Percentiles rank a stretch among this genome's conserved stretches.
Conservation (phyloP, 2,113 vertebrate species). For the Seriola rivoliana region DNA sequence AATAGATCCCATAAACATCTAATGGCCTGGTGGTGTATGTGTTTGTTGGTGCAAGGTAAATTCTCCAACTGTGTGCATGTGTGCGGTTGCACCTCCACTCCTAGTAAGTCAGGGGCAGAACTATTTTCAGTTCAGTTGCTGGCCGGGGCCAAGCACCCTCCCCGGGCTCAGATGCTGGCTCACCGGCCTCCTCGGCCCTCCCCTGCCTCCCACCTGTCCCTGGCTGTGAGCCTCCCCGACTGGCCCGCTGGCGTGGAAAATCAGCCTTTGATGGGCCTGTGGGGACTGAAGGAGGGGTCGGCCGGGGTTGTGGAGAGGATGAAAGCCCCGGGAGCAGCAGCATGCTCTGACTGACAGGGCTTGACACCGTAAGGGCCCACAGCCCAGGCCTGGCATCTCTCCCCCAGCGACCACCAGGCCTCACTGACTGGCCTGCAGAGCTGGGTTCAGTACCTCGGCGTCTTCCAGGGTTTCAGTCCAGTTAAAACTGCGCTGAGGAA, state of each 20-base stretch:
- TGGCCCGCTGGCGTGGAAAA: conserved; percentile 85
- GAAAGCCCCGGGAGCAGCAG: conserved; percentile 67
- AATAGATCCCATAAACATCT: conserved; percentile 70
- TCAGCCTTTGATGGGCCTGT: conserved; percentile 87
- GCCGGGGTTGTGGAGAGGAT: conserved; percentile 55
- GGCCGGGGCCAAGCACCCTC: conserved; percentile 74
- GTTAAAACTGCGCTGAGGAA: background rate
- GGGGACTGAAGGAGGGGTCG: conserved; percentile 62
- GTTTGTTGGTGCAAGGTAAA: conserved; percentile 60
- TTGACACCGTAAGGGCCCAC: conserved; percentile 66
- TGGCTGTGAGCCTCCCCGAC: conserved; percentile 80
- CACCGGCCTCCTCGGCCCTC: conserved; percentile 58
- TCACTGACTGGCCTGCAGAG: conserved; percentile 42
- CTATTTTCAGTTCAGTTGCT: conserved; percentile 84
- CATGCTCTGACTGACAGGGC: conserved; percentile 74
- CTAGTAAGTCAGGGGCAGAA: conserved; percentile 70
- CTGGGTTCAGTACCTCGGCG: background rate
- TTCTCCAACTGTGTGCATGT: conserved; percentile 47
- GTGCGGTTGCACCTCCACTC: conserved; percentile 42
- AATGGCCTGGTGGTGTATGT: conserved; percentile 50
- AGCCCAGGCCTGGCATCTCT: conserved; percentile 66
- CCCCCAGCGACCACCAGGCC: conserved; percentile 20
- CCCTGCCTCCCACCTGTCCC: conserved; percentile 80
- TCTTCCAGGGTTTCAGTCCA: conserved; percentile 4
- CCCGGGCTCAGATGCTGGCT: conserved; percentile 78